Evolutionary conservation across 2,888 invertebrate species (phyloP).

Genomic region (Tribolium freemani): DNA sequence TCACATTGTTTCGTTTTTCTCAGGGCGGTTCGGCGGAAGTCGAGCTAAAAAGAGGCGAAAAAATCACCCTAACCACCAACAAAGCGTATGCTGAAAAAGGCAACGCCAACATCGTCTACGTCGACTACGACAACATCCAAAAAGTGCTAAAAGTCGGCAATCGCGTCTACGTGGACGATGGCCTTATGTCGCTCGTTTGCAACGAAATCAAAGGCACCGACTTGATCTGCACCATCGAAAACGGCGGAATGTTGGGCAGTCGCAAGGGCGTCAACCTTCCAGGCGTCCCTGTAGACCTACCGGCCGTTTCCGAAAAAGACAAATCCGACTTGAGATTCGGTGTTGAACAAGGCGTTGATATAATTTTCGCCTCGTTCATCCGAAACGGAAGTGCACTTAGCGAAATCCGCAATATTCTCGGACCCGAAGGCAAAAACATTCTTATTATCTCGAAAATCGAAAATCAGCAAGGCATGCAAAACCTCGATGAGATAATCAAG

Average conservation of each 20-base stretch:
- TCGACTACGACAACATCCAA: constrained; percentile 96
- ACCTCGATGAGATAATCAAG: constrained; percentile 93
- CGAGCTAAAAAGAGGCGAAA: constrained; percentile 87
- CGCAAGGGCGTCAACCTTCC: constrained; percentile 98
- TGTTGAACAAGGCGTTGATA: constrained; percentile 93
- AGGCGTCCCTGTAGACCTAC: constrained; percentile 94
- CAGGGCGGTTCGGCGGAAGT: constrained; percentile 92
- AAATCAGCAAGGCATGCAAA: constrained; percentile 94
- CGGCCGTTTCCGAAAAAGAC: constrained; percentile 98
- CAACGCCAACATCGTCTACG: constrained; percentile 80
- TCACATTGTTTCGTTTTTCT: constrained; percentile 37
- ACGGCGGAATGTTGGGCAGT: constrained; percentile 94
- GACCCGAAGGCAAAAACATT: constrained; percentile 91
- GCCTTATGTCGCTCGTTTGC: constrained; percentile 91
- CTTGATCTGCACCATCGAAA: constrained; percentile 90
- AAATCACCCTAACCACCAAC: constrained; percentile 89
- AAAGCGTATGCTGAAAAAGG: constrained; percentile 85
- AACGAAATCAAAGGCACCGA: constrained; percentile 75
- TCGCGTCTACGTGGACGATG: constrained; percentile 95
- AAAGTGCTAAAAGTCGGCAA: constrained; percentile 91
- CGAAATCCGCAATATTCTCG: constrained; percentile 89
- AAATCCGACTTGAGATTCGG: constrained; percentile 92
- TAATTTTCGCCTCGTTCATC: constrained; percentile 99
- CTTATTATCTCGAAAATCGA: constrained; percentile 98
- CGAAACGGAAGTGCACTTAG: constrained; percentile 90